These are phyloP conservation scores for Mythimna loreyi DNA, from an alignment of 2,888 invertebrate genomes.

Conservation along the genomic window DNA sequence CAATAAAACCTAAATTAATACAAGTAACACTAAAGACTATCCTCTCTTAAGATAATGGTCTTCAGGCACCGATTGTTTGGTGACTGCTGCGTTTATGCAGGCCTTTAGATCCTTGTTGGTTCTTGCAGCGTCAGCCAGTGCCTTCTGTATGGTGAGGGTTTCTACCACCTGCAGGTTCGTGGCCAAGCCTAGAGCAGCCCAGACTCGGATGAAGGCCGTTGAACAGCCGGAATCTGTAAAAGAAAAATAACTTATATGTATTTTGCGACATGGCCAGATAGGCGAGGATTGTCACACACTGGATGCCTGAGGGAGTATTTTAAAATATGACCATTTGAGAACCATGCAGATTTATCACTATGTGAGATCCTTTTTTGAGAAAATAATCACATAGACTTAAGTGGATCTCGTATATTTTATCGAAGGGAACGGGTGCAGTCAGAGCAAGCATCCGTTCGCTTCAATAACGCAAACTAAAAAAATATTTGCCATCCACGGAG, in stretches of 20 bases:
- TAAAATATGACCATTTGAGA: too few species aligned
- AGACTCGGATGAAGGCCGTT: slow-evolving; percentile 93
- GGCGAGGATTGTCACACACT: too few species aligned
- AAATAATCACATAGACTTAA: too few species aligned
- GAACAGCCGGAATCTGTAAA: slow-evolving; percentile 91
- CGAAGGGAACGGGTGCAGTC: too few species aligned
- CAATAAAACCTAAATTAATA: slow-evolving; percentile 26
- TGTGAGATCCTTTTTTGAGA: too few species aligned
- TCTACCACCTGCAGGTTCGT: slow-evolving; percentile 92
- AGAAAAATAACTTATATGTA: neutral
- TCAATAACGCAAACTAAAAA: too few species aligned
- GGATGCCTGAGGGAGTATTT: too few species aligned
- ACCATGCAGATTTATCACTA: too few species aligned
- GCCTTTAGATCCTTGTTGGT: slow-evolving; percentile 89
- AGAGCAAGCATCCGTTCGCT: too few species aligned
- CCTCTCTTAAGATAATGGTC: slow-evolving; percentile 88
- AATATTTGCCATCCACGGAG: too few species aligned
- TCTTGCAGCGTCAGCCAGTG: slow-evolving; percentile 91
- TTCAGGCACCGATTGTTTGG: slow-evolving; percentile 79
- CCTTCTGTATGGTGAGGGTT: slow-evolving; percentile 91
- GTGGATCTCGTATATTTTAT: too few species aligned
- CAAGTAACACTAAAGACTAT: slow-evolving; percentile 47
- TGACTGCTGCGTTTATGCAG: slow-evolving; percentile 89
- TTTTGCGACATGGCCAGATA: too few species aligned
- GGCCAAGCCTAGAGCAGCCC: slow-evolving; percentile 93